These are phyloP conservation scores for Sphaerophoria rueppellii DNA, from an alignment of 2,888 invertebrate species.

Conservation along the genomic window DNA sequence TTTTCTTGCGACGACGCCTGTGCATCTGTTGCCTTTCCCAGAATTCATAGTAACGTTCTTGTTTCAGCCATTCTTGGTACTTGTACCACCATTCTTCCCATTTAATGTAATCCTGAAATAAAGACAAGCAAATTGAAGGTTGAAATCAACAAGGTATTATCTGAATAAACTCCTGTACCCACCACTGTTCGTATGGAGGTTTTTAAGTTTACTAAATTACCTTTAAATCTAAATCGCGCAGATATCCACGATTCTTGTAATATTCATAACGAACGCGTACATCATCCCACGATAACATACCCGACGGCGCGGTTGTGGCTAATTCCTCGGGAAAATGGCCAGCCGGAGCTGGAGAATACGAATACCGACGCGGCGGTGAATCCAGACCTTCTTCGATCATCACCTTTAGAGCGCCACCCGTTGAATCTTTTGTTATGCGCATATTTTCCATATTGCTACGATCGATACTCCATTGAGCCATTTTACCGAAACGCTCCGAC, in stretches of 20 bases:
- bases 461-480: conserved; percentile 95
- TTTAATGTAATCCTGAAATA: conserved; percentile 89
- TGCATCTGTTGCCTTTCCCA: conserved; percentile 82
- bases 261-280: conserved; percentile 93
- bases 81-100: conserved; percentile 97
- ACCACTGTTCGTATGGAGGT: not conserved
- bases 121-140: not conserved
- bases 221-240: conserved; percentile 86
- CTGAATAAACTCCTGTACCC: not conserved
- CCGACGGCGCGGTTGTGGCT: conserved; percentile 87
- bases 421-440: conserved; percentile 91
- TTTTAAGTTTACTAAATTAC: no score
- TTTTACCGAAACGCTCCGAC: conserved; percentile 94
- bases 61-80: conserved; percentile 94
- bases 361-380: conserved; percentile 84
- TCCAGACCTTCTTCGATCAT: conserved; percentile 87
- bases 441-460: conserved; percentile 92
- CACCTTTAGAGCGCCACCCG: conserved; percentile 89
- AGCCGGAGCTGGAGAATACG: conserved; percentile 86
- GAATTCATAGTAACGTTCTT: conserved; percentile 82
- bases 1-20: conserved; percentile 81
- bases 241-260: conserved; percentile 93
- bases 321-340: conserved; percentile 92
- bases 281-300: conserved; percentile 93
- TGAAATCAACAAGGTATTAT: not conserved